Base-by-base conservation (phyloP, 2,888 invertebrate species). In the Autographa pulchrina region DNA sequence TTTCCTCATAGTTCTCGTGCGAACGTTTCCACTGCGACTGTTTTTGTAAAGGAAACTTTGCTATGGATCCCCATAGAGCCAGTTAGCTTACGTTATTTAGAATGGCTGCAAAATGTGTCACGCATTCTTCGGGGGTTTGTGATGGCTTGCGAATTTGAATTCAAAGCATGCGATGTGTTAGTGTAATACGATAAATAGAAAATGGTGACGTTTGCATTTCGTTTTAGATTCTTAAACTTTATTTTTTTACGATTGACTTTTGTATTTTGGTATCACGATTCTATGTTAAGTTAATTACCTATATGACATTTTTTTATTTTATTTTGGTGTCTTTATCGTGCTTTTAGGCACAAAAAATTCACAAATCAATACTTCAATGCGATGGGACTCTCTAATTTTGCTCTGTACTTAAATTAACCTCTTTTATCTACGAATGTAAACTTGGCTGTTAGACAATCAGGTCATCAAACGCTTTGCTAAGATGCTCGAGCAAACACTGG, bases 1-100 rank as follows among this genome's bases (percentile, higher is more conserved):
- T 83, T 82, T 71, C 72, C 68, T 77, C 80, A 77, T 78, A 84
- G 80, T 81, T 83, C 75, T 70, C 68, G 67, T 72, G 72, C 77
- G 65, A 75, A 78, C 78, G 68, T 85, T 85, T 77, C 74, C 72
- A 72, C 69, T 69, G 76, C 65, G 74, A 74, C 77, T 70, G 73
- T 78, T 81, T 72, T 72, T 61, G 60, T 69, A 56, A 64, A 48
- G 63, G 71, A 52, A 66, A 75, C 41, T 62, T 43, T 41, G 63
- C 58, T 43, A 67, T 70, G 67, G 70, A 76, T 74, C 68, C 66
- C 75, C 73, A 68, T 69, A 70, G 18, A 68, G 43, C 6, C 56
- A 56, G 65, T 65, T 56, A 35, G 66, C 68, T 70, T 66, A 59
- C 65, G 72, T 82, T 77, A 74, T 74, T 83, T 74, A 61, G 67